Conservation (phyloP, 2,113 vertebrate genomes). For the Bubalus kerabau region DNA sequence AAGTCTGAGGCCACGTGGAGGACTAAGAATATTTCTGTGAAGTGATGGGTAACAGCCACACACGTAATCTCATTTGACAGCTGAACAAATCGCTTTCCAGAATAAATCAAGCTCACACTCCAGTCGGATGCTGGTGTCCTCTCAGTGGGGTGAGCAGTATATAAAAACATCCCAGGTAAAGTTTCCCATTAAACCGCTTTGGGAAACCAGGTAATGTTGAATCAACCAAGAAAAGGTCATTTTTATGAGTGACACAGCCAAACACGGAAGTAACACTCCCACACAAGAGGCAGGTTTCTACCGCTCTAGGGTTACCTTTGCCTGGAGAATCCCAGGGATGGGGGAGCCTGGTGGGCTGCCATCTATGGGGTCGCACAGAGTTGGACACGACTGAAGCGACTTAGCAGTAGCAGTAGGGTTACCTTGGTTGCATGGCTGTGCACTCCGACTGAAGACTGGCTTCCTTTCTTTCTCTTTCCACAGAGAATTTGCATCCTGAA, state of each 20-base stretch:
- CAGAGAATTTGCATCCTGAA: not conserved
- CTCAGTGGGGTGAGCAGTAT: not conserved
- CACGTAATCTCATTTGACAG: conserved; percentile 51
- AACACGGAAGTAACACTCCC: not conserved
- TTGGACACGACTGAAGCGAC: no score
- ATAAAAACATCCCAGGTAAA: not conserved
- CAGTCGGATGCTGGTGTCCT: not conserved
- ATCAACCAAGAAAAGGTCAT: not conserved
- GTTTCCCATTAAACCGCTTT: not conserved
- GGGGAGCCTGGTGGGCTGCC: no score
- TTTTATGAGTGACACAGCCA: not conserved
- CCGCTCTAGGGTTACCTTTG: not conserved
- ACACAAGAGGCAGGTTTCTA: not conserved
- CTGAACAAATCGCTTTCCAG: not conserved
- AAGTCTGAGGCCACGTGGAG: not conserved
- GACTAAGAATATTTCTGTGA: conserved; percentile 45
- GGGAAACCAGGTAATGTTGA: conserved; percentile 23
- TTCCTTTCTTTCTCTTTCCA: not conserved
- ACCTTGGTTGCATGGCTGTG: not conserved
- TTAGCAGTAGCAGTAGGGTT: not conserved
- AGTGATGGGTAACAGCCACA: conserved; percentile 19
- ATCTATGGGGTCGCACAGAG: no score
- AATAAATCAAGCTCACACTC: conserved; percentile 44
- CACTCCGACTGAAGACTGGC: not conserved
- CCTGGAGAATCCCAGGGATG: no score